Evolutionary conservation across 2,113 vertebrate genomes (phyloP).

Genomic region (Gadus chalcogrammus): DNA sequence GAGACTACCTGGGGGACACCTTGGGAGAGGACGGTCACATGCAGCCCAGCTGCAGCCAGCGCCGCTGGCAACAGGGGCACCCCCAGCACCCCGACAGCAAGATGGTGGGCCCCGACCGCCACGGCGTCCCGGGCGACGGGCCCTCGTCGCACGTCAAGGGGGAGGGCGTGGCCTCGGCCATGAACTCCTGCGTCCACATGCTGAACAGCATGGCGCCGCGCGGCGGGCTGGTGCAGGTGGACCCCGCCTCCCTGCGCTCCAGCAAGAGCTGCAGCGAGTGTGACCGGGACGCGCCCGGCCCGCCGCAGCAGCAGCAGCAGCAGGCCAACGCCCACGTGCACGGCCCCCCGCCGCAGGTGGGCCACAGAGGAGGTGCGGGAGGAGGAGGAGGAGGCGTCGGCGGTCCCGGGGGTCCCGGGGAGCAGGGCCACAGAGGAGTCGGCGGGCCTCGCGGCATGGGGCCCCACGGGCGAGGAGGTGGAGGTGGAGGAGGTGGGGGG

Average conservation of each 20-base stretch:
- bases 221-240: conserved; percentile 81
- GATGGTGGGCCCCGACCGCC: conserved; percentile 74
- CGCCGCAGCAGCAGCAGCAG: conserved; percentile 22
- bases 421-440: conserved; percentile 56
- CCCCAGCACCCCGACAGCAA: conserved; percentile 60
- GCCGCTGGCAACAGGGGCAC: conserved; percentile 59
- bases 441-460: conserved; percentile 60
- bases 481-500: conserved; percentile 5
- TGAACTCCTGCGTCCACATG: conserved; percentile 72
- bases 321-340: conserved; percentile 51
- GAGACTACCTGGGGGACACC: conserved; percentile 74
- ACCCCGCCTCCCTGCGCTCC: conserved; percentile 77
- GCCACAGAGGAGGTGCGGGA: conserved; percentile 39
- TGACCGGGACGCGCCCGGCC: conserved; percentile 62
- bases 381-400: conserved; percentile 22
- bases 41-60: conserved; percentile 73
- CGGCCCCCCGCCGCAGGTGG: conserved; percentile 54
- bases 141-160: conserved; percentile 64
- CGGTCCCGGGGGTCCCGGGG: conserved; percentile 25
- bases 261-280: conserved; percentile 72
- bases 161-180: conserved; percentile 56
- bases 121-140: conserved; percentile 51
- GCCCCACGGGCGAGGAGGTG: conserved; percentile 30
- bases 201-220: conserved; percentile 67
- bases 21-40: conserved; percentile 70